Evolutionary conservation across 2,888 invertebrate genomes (phyloP).

Genomic region (Odontocerum albicorne): DNA sequence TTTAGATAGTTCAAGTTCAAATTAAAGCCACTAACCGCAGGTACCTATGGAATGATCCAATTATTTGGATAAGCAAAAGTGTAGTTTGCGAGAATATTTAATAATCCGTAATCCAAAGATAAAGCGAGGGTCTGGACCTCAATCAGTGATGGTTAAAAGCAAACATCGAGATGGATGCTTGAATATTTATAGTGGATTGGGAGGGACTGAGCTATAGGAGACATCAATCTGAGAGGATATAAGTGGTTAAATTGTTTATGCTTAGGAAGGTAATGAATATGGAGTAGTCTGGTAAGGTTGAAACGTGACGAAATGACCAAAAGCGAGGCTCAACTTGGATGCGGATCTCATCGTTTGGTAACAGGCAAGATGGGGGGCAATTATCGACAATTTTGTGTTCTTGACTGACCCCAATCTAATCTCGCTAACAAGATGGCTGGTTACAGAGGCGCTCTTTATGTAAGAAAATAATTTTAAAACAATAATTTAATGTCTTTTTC

Average conservation of each 20-base stretch:
- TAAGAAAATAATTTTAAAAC: too few relatives aligned
- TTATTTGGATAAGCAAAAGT: too few relatives aligned
- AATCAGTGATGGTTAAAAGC: conserved; percentile 26
- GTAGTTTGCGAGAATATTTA: conserved; percentile 13
- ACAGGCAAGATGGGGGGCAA: conserved; percentile 13
- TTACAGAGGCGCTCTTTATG: too few relatives aligned
- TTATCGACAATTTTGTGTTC: conserved; percentile 30
- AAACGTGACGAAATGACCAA: conserved; percentile 33
- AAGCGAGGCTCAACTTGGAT: conserved; percentile 21
- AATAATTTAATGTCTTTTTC: too few relatives aligned
- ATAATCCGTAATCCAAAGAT: conserved; percentile 32
- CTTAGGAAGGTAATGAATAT: conserved; percentile 31
- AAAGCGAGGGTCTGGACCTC: conserved; percentile 21
- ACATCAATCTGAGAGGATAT: conserved; percentile 35
- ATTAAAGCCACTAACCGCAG: background rate
- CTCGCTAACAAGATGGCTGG: too few relatives aligned
- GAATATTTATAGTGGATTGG: conserved; percentile 35
- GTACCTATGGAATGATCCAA: background rate
- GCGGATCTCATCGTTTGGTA: conserved; percentile 1
- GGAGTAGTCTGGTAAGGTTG: conserved; percentile 18
- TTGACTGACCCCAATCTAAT: conserved; percentile 6
- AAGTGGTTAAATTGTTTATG: conserved; percentile 35
- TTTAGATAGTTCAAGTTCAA: too few relatives aligned
- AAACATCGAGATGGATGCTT: conserved; percentile 24
- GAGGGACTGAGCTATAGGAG: conserved; percentile 28